phyloP scores from a whole-genome alignment of 1,140 invertebrate genomes.

The Condylostylus longicornis region DNA sequence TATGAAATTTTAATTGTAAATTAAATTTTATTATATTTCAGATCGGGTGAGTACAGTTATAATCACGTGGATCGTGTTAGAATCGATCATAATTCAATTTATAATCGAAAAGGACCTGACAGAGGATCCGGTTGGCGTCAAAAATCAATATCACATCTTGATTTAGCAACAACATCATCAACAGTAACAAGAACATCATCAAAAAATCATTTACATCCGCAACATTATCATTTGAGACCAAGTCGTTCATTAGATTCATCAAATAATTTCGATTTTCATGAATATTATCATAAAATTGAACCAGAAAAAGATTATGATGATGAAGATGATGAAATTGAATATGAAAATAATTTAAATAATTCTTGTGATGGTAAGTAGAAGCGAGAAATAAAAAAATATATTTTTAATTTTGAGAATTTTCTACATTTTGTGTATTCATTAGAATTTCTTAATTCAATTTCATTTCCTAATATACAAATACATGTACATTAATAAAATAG shows the following conservation, averaged over 20 bases:
- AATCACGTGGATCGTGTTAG: slow-evolving; percentile 29
- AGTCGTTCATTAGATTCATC: not conserved
- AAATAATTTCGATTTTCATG: not conserved
- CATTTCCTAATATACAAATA: too few species aligned
- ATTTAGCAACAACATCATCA: slow-evolving; percentile 23
- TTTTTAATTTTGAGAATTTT: too few species aligned
- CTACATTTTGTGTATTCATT: too few species aligned
- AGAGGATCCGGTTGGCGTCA: slow-evolving; percentile 30
- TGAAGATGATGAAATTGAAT: not conserved
- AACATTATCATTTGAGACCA: not conserved
- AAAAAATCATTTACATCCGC: slow-evolving; percentile 5
- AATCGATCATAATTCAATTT: slow-evolving; percentile 11
- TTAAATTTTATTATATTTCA: too few species aligned
- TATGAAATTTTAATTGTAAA: too few species aligned
- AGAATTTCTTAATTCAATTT: too few species aligned
- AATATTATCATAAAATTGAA: slow-evolving; percentile 1
- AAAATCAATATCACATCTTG: slow-evolving; percentile 29
- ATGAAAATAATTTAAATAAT: too few species aligned
- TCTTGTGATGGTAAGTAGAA: too few species aligned
- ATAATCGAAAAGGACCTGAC: slow-evolving; percentile 16
- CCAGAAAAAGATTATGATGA: slow-evolving; percentile 1
- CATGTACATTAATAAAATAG: too few species aligned
- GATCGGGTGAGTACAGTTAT: slow-evolving; percentile 18
- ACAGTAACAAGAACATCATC: slow-evolving; percentile 1
- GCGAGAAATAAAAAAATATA: too few species aligned